phyloP scores from a whole-genome alignment of 2,888 invertebrate genomes.

The Spicauda simplicius region DNA sequence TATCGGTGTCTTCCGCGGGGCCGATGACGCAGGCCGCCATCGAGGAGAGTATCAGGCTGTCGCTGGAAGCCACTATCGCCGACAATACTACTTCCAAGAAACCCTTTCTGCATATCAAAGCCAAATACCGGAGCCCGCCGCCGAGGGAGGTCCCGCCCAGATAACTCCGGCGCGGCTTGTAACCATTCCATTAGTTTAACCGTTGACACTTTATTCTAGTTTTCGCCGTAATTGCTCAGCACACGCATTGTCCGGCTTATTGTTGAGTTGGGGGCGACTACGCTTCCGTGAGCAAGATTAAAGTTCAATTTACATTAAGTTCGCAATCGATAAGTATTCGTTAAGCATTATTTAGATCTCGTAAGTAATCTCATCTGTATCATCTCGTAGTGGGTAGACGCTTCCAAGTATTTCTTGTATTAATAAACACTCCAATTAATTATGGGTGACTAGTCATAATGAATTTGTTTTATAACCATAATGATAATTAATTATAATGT shows the following conservation, averaged over 20 bases:
- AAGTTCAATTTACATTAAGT: slow-evolving; percentile 42
- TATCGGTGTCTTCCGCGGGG: slow-evolving; percentile 57
- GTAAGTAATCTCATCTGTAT: slow-evolving; percentile 66
- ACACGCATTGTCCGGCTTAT: slow-evolving; percentile 8
- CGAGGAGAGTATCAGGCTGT: slow-evolving; percentile 76
- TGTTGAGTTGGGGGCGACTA: slow-evolving; percentile 9
- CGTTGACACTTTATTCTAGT: slow-evolving; percentile 29
- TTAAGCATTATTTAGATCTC: slow-evolving; percentile 70
- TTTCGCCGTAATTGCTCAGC: slow-evolving; percentile 7
- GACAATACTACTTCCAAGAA: slow-evolving; percentile 71
- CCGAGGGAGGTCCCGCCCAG: slow-evolving; percentile 86
- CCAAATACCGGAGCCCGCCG: slow-evolving; percentile 89
- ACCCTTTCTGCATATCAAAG: slow-evolving; percentile 88
- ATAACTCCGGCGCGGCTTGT: slow-evolving; percentile 55
- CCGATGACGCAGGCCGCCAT: slow-evolving; percentile 78
- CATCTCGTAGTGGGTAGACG: slow-evolving; percentile 53
- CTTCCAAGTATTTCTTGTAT: slow-evolving; percentile 54
- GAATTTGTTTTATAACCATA: slow-evolving; percentile 50
- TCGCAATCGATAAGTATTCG: slow-evolving; percentile 46
- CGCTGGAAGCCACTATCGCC: slow-evolving; percentile 71
- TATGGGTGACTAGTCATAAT: slow-evolving; percentile 70
- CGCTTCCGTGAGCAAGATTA: slow-evolving; percentile 6
- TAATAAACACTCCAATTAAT: slow-evolving; percentile 52
- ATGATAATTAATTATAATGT: slow-evolving; percentile 47
- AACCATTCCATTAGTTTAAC: slow-evolving; percentile 70